phyloP scores from a whole-genome alignment of 1,140 invertebrate genomes.

The Tetragonula clypearis region DNA sequence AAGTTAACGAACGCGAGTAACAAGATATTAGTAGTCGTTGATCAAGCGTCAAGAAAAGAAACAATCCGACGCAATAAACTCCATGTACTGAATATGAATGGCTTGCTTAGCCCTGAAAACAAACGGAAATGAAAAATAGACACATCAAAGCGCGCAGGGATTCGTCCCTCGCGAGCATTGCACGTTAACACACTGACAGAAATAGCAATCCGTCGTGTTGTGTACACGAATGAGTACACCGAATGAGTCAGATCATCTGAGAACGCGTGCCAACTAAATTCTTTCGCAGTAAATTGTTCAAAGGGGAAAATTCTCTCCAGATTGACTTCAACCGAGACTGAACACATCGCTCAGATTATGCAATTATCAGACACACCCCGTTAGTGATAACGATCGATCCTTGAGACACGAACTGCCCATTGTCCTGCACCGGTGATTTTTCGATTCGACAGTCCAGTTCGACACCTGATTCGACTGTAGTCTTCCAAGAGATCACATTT shows the following conservation, averaged over 20 bases:
- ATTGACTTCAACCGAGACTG: not conserved
- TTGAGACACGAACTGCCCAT: not conserved
- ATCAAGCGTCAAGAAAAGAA: not conserved
- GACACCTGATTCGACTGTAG: not conserved
- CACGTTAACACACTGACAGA: not conserved
- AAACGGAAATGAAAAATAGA: not conserved
- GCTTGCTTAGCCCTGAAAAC: constrained; percentile 16
- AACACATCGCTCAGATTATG: too few relatives aligned
- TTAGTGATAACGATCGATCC: too few relatives aligned
- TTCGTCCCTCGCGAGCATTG: not conserved
- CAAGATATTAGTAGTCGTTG: not conserved
- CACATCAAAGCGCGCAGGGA: too few relatives aligned
- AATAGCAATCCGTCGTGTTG: not conserved
- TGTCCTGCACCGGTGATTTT: not conserved
- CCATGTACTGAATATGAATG: not conserved
- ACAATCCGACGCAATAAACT: too few relatives aligned
- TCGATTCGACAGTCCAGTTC: not conserved
- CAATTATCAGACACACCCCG: too few relatives aligned
- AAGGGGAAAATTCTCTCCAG: not conserved
- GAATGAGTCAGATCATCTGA: not conserved
- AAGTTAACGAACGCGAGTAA: not conserved
- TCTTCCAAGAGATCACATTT: not conserved
- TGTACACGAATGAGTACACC: too few relatives aligned
- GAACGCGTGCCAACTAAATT: constrained; percentile 7
- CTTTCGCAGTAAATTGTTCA: not conserved